Conservation (phyloP, 2,113 vertebrate species). For the Gnathonemus longibarbis region DNA sequence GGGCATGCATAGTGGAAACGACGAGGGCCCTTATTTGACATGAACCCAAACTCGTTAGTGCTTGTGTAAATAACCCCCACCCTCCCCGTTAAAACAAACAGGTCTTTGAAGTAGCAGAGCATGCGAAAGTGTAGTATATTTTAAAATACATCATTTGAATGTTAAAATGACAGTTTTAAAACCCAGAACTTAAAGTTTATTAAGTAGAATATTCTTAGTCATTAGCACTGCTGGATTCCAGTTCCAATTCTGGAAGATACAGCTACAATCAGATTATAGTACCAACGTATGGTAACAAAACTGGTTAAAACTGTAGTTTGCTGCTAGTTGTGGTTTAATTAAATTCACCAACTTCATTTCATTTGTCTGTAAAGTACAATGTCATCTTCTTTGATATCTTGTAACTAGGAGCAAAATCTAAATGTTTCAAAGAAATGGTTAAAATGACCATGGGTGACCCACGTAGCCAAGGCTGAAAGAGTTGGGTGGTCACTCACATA, state of each 20-base stretch:
- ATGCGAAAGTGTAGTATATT: neutral
- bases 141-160: neutral
- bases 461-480: neutral
- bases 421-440: neutral
- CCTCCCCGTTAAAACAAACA: neutral
- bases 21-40: neutral
- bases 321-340: neutral
- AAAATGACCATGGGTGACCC: neutral
- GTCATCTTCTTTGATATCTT: neutral
- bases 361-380: neutral
- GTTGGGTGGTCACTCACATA: neutral
- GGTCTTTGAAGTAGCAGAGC: neutral
- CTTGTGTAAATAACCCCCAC: neutral
- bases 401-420: neutral
- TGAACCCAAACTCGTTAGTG: conserved; percentile 16
- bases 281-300: neutral
- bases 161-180: neutral
- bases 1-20: conserved; percentile 21
- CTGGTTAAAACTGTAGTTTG: neutral
- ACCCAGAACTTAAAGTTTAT: neutral
- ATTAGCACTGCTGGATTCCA: conserved; percentile 12
- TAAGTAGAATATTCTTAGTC: conserved; percentile 10
- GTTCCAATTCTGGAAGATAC: neutral
- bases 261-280: neutral
- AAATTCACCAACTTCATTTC: neutral